Evolutionary conservation across 2,888 invertebrate genomes (phyloP).

Genomic region (Deroplatys truncata): DNA sequence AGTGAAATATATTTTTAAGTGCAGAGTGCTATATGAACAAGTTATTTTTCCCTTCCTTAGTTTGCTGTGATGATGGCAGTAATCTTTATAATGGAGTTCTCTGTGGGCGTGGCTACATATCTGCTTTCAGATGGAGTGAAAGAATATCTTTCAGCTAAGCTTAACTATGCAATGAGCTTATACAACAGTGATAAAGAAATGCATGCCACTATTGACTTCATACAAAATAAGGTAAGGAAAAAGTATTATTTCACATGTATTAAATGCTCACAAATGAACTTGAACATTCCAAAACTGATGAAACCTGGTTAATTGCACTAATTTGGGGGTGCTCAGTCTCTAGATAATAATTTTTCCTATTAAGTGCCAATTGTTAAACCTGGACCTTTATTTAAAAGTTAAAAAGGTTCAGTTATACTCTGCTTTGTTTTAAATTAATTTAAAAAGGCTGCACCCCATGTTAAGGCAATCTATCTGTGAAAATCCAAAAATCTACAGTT

Average conservation of each 20-base stretch:
- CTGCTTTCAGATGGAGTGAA: conserved; percentile 47
- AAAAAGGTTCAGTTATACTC: too few species aligned
- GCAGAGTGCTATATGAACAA: too few species aligned
- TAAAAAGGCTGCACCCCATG: too few species aligned
- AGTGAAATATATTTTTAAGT: background rate
- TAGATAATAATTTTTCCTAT: background rate
- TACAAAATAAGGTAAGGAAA: conserved; percentile 54
- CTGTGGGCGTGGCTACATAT: conserved; percentile 56
- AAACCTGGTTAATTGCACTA: background rate
- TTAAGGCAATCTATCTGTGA: too few species aligned
- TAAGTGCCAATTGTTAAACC: too few species aligned
- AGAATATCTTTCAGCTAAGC: conserved; percentile 44
- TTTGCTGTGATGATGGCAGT: conserved; percentile 53
- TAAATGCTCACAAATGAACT: background rate
- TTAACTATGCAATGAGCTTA: conserved; percentile 48
- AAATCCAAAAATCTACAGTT: too few species aligned
- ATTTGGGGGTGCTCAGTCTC: background rate
- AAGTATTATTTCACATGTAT: background rate
- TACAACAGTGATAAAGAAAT: conserved; percentile 44
- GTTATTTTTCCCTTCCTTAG: conserved; percentile 37
- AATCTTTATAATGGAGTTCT: conserved; percentile 57
- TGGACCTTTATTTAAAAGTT: too few species aligned
- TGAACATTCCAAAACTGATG: background rate
- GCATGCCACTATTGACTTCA: conserved; percentile 52
- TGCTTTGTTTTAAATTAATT: too few species aligned